Percentiles rank a stretch among this genome's conserved stretches.
Evolutionary conservation across 2,797 vertebrate genomes (phyloP).

Genomic region (Anabas testudineus): DNA sequence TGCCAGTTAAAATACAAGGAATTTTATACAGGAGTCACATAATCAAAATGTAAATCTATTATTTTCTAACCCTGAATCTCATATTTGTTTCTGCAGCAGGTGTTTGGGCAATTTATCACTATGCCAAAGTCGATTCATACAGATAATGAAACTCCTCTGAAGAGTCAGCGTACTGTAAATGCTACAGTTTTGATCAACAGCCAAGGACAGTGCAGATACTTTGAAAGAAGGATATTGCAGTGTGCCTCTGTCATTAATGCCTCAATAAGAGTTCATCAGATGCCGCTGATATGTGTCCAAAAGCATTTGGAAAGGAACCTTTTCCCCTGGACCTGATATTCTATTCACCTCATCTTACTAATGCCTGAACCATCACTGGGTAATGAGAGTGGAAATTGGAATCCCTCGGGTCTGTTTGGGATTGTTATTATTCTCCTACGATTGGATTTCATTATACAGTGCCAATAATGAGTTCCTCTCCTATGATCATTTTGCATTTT

Average conservation of each 20-base stretch:
- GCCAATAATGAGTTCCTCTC: conserved; percentile 60
- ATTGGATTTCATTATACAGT: conserved; percentile 69
- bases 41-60: conserved; percentile 55
- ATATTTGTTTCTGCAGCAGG: conserved; percentile 42
- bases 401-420: conserved; percentile 64
- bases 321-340: conserved; percentile 54
- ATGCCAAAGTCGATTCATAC: conserved; percentile 57
- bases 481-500: conserved; percentile 59
- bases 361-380: conserved; percentile 66
- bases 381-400: conserved; percentile 76
- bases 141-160: conserved; percentile 48
- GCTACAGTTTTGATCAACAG: conserved; percentile 44
- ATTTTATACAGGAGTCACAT: conserved; percentile 36
- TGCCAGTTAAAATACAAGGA: conserved; percentile 53
- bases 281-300: conserved; percentile 63
- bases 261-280: conserved; percentile 46
- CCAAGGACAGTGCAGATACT: conserved; percentile 52
- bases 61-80: conserved; percentile 30
- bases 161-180: conserved; percentile 31
- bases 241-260: conserved; percentile 62
- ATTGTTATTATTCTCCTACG: conserved; percentile 63
- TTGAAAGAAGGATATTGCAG: conserved; percentile 46
- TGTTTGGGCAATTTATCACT: conserved; percentile 29
- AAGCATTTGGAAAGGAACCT: conserved; percentile 60
- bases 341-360: conserved; percentile 63